A percentile compares a stretch with the other conserved stretches of the same genome.
phyloP scores from a whole-genome alignment of 2,797 vertebrate species.

The Rhabdomys pumilio region DNA sequence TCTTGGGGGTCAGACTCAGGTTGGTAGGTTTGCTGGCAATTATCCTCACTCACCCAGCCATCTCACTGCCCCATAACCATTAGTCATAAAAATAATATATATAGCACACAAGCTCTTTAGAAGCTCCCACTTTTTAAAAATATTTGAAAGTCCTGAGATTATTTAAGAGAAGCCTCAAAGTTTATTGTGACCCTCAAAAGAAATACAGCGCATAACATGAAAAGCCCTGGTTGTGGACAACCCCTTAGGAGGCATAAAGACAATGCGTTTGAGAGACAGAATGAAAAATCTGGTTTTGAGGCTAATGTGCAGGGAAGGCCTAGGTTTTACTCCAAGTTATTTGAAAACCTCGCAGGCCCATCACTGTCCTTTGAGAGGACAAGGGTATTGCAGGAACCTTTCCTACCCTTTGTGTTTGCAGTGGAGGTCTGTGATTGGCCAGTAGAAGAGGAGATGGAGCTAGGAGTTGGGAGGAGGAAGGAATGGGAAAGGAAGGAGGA shows the following conservation, averaged over 20 bases:
- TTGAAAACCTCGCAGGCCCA: not conserved
- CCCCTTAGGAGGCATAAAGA: not conserved
- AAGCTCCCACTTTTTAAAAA: not conserved
- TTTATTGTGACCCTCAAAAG: not conserved
- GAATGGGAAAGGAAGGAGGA: too few species aligned
- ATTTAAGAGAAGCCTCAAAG: not conserved
- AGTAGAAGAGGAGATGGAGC: too few species aligned
- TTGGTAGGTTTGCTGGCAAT: not conserved
- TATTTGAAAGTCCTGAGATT: not conserved
- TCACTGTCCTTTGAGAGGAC: not conserved
- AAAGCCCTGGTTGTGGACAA: not conserved
- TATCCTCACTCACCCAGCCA: not conserved
- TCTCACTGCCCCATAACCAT: not conserved
- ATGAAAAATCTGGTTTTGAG: not conserved
- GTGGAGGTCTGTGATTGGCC: too few species aligned
- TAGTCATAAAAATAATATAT: not conserved
- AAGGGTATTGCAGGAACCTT: too few species aligned
- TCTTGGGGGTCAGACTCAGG: not conserved
- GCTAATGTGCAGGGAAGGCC: accelerated
- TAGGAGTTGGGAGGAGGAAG: too few species aligned
- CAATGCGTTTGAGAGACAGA: not conserved
- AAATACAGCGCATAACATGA: not conserved
- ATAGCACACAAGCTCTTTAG: not conserved
- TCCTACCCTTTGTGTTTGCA: too few species aligned
- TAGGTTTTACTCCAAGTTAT: not conserved